Evolutionary conservation across 92 coral and sea anemone genomes (phyloP).

Genomic region (Chrysogorgia sp.): DNA sequence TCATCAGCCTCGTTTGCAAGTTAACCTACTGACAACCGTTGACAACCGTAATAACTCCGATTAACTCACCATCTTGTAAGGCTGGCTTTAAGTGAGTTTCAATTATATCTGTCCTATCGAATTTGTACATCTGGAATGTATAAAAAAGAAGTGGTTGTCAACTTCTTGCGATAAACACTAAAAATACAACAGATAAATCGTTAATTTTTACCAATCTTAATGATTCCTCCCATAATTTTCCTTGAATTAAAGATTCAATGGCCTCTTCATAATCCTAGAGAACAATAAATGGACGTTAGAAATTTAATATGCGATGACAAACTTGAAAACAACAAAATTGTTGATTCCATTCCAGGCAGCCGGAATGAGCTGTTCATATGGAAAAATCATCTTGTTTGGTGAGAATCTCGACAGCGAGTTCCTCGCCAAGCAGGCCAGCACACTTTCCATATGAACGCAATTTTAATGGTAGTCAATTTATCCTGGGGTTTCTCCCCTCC

Average conservation of each 20-base stretch:
- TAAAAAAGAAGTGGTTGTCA: background rate
- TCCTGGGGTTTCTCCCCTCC: too few relatives aligned
- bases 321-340: too few relatives aligned
- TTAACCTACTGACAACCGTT: background rate
- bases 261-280: conserved; percentile 90
- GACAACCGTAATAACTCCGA: conserved; percentile 6
- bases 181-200: background rate
- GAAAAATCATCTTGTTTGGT: too few relatives aligned
- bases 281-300: background rate
- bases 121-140: conserved; percentile 76
- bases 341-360: too few relatives aligned
- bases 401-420: too few relatives aligned
- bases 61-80: conserved; percentile 72
- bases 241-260: conserved; percentile 80
- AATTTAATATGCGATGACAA: background rate
- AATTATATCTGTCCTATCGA: conserved; percentile 74
- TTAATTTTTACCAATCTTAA: conserved; percentile 71
- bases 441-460: too few relatives aligned
- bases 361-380: too few relatives aligned
- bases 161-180: background rate
- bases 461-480: too few relatives aligned
- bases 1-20: too few relatives aligned
- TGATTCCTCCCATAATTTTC: conserved; percentile 93
- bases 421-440: too few relatives aligned
- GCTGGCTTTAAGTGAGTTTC: conserved; percentile 93